These are phyloP conservation scores for Pollimyrus isidori DNA, from an alignment of 2,113 vertebrate genomes.

Conservation along the genomic window DNA sequence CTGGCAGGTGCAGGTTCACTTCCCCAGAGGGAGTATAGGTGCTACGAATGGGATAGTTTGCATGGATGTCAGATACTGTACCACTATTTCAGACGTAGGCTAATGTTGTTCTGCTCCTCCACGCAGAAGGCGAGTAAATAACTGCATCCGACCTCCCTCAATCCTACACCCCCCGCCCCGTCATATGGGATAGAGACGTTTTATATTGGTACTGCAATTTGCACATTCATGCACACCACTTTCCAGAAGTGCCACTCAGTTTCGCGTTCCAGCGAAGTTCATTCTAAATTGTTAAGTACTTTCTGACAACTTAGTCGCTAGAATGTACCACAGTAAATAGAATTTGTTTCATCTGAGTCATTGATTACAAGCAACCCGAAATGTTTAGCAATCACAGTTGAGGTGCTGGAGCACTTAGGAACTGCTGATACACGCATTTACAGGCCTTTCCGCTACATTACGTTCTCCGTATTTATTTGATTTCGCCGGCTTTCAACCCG, in stretches of 20 bases:
- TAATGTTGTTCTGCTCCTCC: neutral
- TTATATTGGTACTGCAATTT: neutral
- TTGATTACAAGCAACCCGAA: neutral
- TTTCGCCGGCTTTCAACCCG: neutral
- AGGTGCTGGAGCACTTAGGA: neutral
- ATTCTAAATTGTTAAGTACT: neutral
- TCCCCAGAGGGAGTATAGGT: neutral
- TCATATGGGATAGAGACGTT: neutral
- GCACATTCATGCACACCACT: neutral
- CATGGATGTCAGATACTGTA: neutral
- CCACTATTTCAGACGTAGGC: neutral
- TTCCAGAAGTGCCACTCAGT: neutral
- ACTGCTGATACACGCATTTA: neutral
- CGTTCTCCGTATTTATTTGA: neutral
- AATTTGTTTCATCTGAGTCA: neutral
- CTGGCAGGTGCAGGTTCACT: neutral
- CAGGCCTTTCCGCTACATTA: neutral
- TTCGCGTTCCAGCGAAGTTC: neutral
- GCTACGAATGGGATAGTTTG: neutral
- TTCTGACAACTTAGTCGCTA: neutral
- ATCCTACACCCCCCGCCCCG: neutral
- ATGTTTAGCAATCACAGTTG: neutral
- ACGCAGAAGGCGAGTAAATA: neutral
- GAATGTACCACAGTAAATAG: neutral
- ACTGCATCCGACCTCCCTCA: neutral